Percentiles rank a stretch among this genome's conserved stretches.
Conservation (phyloP, 2,888 invertebrate genomes). For the Drosophila colorata region DNA sequence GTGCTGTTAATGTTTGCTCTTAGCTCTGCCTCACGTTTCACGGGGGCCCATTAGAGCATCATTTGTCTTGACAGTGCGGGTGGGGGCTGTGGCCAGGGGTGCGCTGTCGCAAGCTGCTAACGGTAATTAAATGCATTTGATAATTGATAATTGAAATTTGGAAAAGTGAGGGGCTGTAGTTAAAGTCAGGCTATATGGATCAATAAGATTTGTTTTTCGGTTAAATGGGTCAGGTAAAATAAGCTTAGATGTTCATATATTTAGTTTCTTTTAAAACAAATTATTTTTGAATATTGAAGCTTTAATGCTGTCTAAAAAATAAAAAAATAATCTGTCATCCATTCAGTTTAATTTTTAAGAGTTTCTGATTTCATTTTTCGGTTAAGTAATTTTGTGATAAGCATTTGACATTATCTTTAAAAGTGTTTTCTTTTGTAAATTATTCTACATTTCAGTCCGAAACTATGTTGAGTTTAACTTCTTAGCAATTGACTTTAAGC, state of each 20-base stretch:
- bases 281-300: too few species aligned
- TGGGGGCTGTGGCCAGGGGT: neutral
- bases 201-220: constrained; percentile 29
- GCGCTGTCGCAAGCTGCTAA: constrained; percentile 12
- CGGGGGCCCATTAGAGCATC: constrained; percentile 63
- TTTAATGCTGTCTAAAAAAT: too few species aligned
- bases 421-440: too few species aligned
- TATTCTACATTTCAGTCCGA: neutral
- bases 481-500: neutral
- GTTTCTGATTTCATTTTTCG: too few species aligned
- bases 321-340: too few species aligned
- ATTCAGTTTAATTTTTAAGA: too few species aligned
- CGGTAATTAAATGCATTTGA: constrained; percentile 71
- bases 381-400: too few species aligned
- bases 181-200: neutral
- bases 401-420: too few species aligned
- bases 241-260: too few species aligned
- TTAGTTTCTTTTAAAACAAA: too few species aligned
- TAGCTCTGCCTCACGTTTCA: constrained; percentile 48
- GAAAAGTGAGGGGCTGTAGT: constrained; percentile 28
- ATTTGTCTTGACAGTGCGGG: constrained; percentile 56
- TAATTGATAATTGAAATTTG: constrained; percentile 72
- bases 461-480: neutral
- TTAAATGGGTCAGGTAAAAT: too few species aligned
- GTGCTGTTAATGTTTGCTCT: constrained; percentile 59